Conservation (phyloP, 2,113 vertebrate species). For the Rhinolophus sinicus region DNA sequence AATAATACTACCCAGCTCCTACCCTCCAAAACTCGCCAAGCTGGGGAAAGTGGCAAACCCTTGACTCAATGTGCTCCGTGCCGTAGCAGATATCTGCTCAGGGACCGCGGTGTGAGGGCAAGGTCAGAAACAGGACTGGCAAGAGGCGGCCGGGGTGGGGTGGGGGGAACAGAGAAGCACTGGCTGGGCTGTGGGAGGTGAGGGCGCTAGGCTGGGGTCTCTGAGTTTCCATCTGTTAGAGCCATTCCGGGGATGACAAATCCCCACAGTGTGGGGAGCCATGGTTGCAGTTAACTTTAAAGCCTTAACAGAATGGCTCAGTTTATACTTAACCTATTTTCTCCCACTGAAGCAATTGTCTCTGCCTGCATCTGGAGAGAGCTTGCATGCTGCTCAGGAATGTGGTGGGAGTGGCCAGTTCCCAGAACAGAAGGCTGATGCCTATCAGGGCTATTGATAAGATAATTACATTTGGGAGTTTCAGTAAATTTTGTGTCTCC, state of each 20-base stretch:
- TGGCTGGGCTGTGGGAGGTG: background rate
- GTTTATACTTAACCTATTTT: too few species aligned
- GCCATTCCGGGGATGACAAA: background rate
- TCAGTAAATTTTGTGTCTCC: too few species aligned
- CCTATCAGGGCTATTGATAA: too few species aligned
- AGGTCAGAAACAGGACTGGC: background rate
- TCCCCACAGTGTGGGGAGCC: too few species aligned
- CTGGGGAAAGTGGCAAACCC: background rate
- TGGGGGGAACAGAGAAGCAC: background rate
- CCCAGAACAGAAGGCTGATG: too few species aligned
- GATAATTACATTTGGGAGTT: too few species aligned
- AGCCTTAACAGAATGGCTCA: too few species aligned
- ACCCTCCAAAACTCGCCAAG: background rate
- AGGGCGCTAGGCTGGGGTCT: background rate
- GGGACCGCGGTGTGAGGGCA: background rate
- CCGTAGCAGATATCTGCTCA: background rate
- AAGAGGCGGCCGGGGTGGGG: background rate
- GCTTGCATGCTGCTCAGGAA: too few species aligned
- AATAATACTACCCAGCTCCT: background rate
- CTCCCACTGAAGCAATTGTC: too few species aligned
- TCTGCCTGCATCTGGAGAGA: too few species aligned
- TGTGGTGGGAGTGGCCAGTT: too few species aligned
- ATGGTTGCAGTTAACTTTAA: too few species aligned
- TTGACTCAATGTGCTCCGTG: background rate
- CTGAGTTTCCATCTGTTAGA: background rate